Conservation (phyloP, 2,888 invertebrate genomes). For the Strigamia transsilvanica region DNA sequence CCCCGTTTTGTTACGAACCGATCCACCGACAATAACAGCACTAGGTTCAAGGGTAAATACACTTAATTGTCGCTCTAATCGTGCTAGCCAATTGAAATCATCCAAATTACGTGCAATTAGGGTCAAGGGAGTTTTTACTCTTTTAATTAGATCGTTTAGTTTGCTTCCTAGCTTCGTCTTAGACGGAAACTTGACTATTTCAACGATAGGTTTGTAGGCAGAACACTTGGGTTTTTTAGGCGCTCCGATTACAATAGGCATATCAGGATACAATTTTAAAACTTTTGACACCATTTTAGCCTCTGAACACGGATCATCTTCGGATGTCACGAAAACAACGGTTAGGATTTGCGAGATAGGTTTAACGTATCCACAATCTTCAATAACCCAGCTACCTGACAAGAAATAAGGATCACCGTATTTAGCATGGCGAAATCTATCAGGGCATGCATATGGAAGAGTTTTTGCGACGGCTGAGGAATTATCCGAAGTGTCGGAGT, state of each 20-base stretch:
- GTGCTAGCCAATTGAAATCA: constrained; percentile 58
- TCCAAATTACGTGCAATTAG: constrained; percentile 59
- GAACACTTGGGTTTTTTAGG: neutral
- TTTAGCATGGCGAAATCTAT: neutral
- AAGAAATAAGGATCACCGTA: neutral
- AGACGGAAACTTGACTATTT: neutral
- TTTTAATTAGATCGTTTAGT: constrained; percentile 58
- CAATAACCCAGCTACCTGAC: neutral
- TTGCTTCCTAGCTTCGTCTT: neutral
- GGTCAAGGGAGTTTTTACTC: constrained; percentile 60
- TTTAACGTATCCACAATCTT: neutral
- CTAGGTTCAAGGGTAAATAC: constrained; percentile 57
- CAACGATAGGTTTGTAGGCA: neutral
- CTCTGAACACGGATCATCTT: neutral
- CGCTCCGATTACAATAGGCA: neutral
- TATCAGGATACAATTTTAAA: neutral
- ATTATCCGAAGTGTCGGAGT: neutral
- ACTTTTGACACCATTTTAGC: neutral
- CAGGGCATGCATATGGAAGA: neutral
- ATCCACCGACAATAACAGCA: constrained; percentile 58
- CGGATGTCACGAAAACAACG: neutral
- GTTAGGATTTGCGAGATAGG: neutral
- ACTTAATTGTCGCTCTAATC: constrained; percentile 60
- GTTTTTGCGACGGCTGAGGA: neutral
- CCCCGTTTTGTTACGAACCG: constrained; percentile 57